These are phyloP conservation scores for Pteropus rufus DNA, from an alignment of 2,797 vertebrate species.

Conservation along the genomic window DNA sequence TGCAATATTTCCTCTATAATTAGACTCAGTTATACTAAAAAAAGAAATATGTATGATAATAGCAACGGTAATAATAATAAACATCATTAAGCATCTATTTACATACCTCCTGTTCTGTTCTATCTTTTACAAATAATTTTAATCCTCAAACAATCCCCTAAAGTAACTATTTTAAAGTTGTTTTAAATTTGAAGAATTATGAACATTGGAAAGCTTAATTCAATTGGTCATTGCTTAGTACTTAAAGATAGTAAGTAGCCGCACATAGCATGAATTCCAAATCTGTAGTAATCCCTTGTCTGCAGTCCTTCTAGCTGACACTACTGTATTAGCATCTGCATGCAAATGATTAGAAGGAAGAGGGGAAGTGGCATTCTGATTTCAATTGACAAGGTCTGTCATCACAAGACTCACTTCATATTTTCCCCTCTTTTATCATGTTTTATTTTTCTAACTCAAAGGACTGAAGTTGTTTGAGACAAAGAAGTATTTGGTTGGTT, in stretches of 20 bases:
- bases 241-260: background rate
- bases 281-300: too few relatives aligned
- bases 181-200: background rate
- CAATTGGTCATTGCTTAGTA: background rate
- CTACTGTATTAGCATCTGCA: too few relatives aligned
- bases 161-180: background rate
- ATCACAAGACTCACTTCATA: background rate
- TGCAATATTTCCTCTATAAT: background rate
- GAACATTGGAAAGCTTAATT: background rate
- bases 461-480: background rate
- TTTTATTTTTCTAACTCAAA: background rate
- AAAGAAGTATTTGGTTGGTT: background rate
- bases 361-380: background rate
- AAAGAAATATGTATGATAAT: background rate
- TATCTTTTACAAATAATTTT: conserved; percentile 15
- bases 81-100: background rate
- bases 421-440: background rate
- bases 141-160: background rate
- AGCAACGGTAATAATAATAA: background rate
- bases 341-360: background rate
- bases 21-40: background rate
- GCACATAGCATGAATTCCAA: background rate
- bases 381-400: background rate
- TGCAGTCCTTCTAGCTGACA: background rate
- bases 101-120: background rate